phyloP scores from a whole-genome alignment of 2,797 vertebrate species.

The Oreochromis mossambicus region DNA sequence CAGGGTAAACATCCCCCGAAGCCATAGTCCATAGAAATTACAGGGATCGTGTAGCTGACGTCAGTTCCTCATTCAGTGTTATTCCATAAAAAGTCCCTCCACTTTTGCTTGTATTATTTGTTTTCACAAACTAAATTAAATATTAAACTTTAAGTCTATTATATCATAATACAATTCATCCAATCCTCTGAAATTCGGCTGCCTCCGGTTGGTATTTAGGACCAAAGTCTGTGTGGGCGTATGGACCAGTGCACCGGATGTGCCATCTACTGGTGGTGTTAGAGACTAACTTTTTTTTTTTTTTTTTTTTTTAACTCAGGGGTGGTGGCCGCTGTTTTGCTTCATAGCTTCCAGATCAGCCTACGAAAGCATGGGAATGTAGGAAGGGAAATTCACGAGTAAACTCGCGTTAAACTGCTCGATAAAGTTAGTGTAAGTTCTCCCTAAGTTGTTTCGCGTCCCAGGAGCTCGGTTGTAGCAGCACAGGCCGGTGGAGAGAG shows the following conservation, averaged over 20 bases:
- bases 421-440: slow-evolving; percentile 30
- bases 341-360: slow-evolving; percentile 46
- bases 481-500: neutral
- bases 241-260: slow-evolving; percentile 35
- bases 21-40: neutral
- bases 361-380: slow-evolving; percentile 60
- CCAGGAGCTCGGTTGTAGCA: neutral
- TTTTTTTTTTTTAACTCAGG: neutral
- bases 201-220: neutral
- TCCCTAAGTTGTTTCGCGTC: neutral
- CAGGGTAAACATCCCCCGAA: accelerated
- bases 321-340: slow-evolving; percentile 71
- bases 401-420: slow-evolving; percentile 33
- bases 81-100: slow-evolving; percentile 36
- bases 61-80: slow-evolving; percentile 33
- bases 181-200: neutral
- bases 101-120: neutral
- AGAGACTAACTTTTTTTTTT: neutral
- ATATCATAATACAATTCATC: neutral
- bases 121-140: neutral
- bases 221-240: slow-evolving; percentile 27
- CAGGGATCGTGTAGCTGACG: neutral
- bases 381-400: slow-evolving; percentile 28
- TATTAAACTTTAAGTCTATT: accelerated
- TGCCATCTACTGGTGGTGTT: slow-evolving; percentile 29